Percentiles rank a stretch among this genome's conserved stretches.
Conservation (phyloP, 2,797 vertebrate genomes). For the Falco naumanni region DNA sequence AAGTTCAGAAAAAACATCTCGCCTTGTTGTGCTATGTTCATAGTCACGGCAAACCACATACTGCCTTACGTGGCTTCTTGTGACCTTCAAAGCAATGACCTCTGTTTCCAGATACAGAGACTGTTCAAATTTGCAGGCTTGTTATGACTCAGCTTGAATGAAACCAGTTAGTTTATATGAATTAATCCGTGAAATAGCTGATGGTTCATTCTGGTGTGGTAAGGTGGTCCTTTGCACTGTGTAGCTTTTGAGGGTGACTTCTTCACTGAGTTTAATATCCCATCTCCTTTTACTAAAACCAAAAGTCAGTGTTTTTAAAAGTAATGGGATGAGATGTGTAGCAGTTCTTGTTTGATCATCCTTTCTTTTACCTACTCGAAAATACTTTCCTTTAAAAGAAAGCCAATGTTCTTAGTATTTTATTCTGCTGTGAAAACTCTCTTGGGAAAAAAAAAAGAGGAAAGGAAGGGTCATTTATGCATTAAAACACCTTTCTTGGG, state of each 20-base stretch:
- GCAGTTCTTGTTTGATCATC: neutral
- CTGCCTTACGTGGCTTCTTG: rapidly evolving
- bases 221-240: neutral
- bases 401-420: neutral
- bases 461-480: neutral
- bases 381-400: neutral
- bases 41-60: neutral
- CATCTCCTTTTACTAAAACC: neutral
- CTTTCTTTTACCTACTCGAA: neutral
- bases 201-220: neutral
- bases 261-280: neutral
- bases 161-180: neutral
- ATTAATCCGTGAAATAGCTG: neutral
- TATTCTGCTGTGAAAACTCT: neutral
- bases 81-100: neutral
- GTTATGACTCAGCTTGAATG: neutral
- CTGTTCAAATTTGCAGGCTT: neutral
- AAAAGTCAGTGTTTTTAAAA: neutral
- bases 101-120: neutral
- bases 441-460: neutral
- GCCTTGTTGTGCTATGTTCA: neutral
- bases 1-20: neutral
- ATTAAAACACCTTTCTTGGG: neutral
- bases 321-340: neutral
- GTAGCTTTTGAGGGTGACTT: neutral